These are phyloP conservation scores for Drosophila seclusa DNA, from an alignment of 2,888 invertebrate species.

Conservation along the genomic window DNA sequence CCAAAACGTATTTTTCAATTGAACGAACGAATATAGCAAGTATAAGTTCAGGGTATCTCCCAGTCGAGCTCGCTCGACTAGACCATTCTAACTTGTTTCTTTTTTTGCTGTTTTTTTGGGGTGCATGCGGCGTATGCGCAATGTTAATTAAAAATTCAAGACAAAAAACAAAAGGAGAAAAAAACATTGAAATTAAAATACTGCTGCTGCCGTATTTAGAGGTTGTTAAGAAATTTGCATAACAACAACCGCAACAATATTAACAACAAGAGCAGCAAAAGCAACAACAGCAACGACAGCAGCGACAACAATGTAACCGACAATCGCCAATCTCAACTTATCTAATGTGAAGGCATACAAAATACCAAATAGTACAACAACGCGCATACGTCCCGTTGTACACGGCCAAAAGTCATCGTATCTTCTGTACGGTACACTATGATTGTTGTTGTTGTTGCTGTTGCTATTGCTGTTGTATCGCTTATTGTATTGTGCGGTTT, in stretches of 20 bases:
- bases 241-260: constrained; percentile 53
- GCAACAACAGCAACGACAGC: constrained; percentile 22
- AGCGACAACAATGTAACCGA: constrained; percentile 56
- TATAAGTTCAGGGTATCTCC: neutral
- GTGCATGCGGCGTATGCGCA: constrained; percentile 58
- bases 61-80: neutral
- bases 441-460: constrained; percentile 2
- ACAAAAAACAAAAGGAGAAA: constrained; percentile 20
- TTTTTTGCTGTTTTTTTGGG: constrained; percentile 3
- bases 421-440: constrained; percentile 10
- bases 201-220: constrained; percentile 52
- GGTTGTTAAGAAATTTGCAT: constrained; percentile 68
- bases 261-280: constrained; percentile 14
- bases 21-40: neutral
- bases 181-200: constrained; percentile 24
- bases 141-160: constrained; percentile 69
- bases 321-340: constrained; percentile 57
- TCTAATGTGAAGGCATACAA: constrained; percentile 43
- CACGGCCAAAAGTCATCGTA: constrained; percentile 19
- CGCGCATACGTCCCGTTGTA: constrained; percentile 52
- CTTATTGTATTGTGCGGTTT: constrained; percentile 31
- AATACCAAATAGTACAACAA: constrained; percentile 39
- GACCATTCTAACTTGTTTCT: neutral
- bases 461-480: constrained; percentile 5
- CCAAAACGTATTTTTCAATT: neutral